Evolutionary conservation across 2,888 invertebrate genomes (phyloP), one percentile per base, ranked within the genome.

Genomic region (Cryptocephalus primarius): DNA sequence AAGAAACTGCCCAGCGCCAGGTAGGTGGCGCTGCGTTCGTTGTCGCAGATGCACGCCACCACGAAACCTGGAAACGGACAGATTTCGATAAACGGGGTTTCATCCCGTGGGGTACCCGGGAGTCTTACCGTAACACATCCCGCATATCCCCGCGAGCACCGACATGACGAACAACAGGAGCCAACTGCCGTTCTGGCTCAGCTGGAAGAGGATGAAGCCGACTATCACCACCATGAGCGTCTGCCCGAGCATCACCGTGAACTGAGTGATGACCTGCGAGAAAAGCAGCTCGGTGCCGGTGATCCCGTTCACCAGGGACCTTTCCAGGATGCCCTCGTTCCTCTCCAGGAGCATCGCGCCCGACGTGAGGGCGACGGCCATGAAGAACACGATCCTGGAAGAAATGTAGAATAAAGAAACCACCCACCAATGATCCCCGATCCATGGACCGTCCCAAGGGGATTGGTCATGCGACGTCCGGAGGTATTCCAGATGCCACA

Each of bases 351-450:
- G 75, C 84, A 92, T 87, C 8, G 91, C 85, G 4, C 92, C 86
- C 0, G 93, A 88, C 0, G 94, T 95, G 44, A 94, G 72, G 32
- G 94, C 94, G 4, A 93, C 90, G 1, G 94, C 89, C 69, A 94
- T 76, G 75, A 95, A 93, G 74, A 92, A 95, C 39, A 93, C 87
- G 39, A 94, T 90, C 38, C 89, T 90, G 70, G 43, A 72, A 60
- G 43, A 43, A 43, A 46, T 22, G 9, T 14, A 11, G 1, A 12
- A 46, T 36, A 22, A 1, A 13, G 31, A 40, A 12, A 4, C 22
- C 9, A n/a, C n/a, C n/a, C n/a, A n/a, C n/a, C n/a, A 32, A 11
- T 14, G n/a, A 4, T 14, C 1, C 4, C n/a, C n/a, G n/a, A n/a
- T n/a, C n/a, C n/a, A n/a, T n/a, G n/a, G n/a, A n/a, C n/a, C n/a